Evolutionary conservation across 2,113 vertebrate species (phyloP), one percentile per base, ranked within the genome.

Genomic region (Thinocorus orbignyianus): DNA sequence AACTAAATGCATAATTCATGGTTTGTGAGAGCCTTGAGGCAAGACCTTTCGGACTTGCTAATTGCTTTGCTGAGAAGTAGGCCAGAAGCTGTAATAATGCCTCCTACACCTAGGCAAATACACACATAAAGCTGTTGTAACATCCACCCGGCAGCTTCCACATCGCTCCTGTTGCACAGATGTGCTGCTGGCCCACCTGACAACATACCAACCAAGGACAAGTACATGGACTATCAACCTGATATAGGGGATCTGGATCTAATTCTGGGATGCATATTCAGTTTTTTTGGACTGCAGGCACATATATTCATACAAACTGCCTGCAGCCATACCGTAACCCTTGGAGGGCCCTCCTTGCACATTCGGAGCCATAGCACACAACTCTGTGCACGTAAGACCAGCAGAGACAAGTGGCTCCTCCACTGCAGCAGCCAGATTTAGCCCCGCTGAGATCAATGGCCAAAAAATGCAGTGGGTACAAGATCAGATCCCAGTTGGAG

Each of bases 391-490:
- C 0, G 0, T 18, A 41, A 73, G 55, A 81, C 12, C 1, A 2
- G 80, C 62, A 58, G 55, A 86, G 41, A 31, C 3, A 64, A 71
- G 68, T 17, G 1, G 51, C 55, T 60, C 39, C 68, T 41, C 68
- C 8, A 4, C 72, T 55, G 46, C 88, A 42, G 55, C 26, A 73
- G 62, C 49, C 41, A 39, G 30, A 78, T 81, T 62, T 74, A 92
- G 88, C 46, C 37, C 51, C 73, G 12, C 51, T 66, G 65, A 96
- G 72, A 91, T 91, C 72, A 84, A 30, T 1, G 18, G 77, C 30
- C 84, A 97, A 95, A 95, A 95, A 89, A 87, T 74, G 52, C 86
- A 84, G 89, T 81, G 91, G 91, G 69, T 95, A 80, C 65, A 74
- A 89, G 65, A 86, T 88, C 55, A 84, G 46, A 86, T 78, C 55